Base-by-base conservation (phyloP, 2,888 invertebrate species). In the Acanthococcus lagerstroemiae region DNA sequence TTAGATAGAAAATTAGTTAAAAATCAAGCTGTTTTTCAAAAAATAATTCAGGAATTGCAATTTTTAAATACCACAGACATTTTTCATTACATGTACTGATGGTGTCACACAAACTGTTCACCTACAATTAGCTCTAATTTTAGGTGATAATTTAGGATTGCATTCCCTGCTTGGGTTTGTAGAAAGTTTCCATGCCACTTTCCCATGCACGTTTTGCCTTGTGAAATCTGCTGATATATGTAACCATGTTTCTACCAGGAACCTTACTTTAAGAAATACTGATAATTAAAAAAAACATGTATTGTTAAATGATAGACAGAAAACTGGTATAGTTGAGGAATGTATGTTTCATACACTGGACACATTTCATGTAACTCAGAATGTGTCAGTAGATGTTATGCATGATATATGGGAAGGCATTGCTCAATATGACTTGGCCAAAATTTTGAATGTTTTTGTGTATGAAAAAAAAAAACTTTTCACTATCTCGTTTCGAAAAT, bases 71-170 rank as follows among this genome's bases (percentile, higher is more conserved):
- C 6, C 12, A 37, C 12, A 3, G 2, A 37, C 12, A 50, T 19
- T 9, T 19, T 19, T 4, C 1, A 19, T 9, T 3, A 50, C 17
- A n/a, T 9, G 3, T 2, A n/a, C 17, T 50, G 21, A 50, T n/a
- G 9, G 9, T 3, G 15, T 9, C 21, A 21, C 12, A n/a, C 50
- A n/a, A n/a, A 50, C 17, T n/a, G 9, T 50, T n/a, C 17, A 50
- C 17, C 17, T 50, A 2, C 12, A 50, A 50, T 50, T 50, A 19
- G 50, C n/a, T 2, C 15, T 19, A 21, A 50, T 50, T n/a, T 15
- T 50, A n/a, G 50, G 50, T n/a, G 50, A 50, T 50, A 50, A 50
- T 50, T 50, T 50, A 19, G 50, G 50, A n/a, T 9, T 50, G 17
- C 50, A 50, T 19, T 19, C 19, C 19, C 17, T 50, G n/a, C n/a